A percentile compares a stretch with the other conserved stretches of the same genome.
phyloP scores from a whole-genome alignment of 2,797 vertebrate genomes.

The Peromyscus melanophrys region DNA sequence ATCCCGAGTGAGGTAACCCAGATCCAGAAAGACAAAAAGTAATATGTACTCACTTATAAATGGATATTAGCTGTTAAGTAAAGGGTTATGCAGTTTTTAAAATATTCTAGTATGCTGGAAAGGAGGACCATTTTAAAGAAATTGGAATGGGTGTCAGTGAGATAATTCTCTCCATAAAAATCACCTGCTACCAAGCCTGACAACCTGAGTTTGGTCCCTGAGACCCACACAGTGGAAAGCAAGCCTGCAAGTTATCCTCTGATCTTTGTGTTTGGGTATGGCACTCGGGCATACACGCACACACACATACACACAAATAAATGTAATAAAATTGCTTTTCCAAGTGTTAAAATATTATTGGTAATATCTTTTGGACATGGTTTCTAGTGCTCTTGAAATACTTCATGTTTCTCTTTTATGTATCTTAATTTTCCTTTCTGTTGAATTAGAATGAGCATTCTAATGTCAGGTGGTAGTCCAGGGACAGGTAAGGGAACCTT shows the following conservation, averaged over 20 bases:
- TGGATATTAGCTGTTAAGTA: background rate
- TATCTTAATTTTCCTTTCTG: background rate
- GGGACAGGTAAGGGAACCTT: background rate
- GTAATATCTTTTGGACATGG: background rate
- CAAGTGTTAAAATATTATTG: background rate
- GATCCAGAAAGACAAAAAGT: background rate
- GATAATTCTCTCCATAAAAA: background rate
- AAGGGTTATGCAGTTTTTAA: conserved; percentile 10
- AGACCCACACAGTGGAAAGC: background rate
- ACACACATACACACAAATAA: background rate
- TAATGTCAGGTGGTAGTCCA: background rate
- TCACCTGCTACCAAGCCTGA: background rate
- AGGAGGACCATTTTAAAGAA: conserved; percentile 8
- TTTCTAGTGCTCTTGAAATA: background rate
- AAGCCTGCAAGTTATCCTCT: background rate
- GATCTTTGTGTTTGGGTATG: background rate
- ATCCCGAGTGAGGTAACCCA: background rate
- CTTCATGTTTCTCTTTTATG: background rate
- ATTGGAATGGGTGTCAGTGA: background rate
- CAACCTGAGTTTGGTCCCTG: background rate
- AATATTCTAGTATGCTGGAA: background rate
- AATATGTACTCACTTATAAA: background rate
- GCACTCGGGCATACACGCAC: background rate
- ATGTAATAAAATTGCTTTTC: background rate
- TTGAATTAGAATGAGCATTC: background rate